These are phyloP conservation scores for Helogale parvula DNA, from an alignment of 2,113 vertebrate genomes.

Conservation along the genomic window DNA sequence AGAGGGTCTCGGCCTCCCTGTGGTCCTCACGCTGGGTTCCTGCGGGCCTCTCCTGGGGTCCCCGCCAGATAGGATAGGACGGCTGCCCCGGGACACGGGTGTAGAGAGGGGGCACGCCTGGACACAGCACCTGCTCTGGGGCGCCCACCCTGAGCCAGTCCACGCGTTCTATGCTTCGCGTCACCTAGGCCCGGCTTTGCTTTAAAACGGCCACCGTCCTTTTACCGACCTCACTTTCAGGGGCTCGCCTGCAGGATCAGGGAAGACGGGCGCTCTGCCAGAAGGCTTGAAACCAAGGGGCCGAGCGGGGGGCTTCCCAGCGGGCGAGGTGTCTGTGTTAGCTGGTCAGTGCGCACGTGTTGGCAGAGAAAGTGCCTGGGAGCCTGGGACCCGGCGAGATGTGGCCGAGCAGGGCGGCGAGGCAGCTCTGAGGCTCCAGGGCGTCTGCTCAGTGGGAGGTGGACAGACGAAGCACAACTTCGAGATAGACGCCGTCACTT, in stretches of 20 bases:
- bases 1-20: too few species aligned
- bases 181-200: neutral
- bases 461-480: neutral
- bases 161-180: rapidly evolving
- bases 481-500: rapidly evolving
- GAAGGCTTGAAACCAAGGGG: too few species aligned
- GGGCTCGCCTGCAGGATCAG: neutral
- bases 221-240: rapidly evolving
- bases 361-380: neutral
- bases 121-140: too few species aligned
- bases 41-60: neutral
- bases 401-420: neutral
- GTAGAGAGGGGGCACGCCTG: neutral
- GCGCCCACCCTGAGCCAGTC: rapidly evolving
- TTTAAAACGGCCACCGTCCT: too few species aligned
- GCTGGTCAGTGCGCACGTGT: neutral
- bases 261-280: neutral
- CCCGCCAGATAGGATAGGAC: too few species aligned
- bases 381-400: rapidly evolving
- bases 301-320: neutral
- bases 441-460: neutral
- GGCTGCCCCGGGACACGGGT: neutral
- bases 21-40: neutral
- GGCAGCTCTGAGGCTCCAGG: rapidly evolving
- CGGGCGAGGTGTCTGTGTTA: rapidly evolving